Evolutionary conservation across 2,797 vertebrate species (phyloP).

Genomic region (Anabas testudineus): DNA sequence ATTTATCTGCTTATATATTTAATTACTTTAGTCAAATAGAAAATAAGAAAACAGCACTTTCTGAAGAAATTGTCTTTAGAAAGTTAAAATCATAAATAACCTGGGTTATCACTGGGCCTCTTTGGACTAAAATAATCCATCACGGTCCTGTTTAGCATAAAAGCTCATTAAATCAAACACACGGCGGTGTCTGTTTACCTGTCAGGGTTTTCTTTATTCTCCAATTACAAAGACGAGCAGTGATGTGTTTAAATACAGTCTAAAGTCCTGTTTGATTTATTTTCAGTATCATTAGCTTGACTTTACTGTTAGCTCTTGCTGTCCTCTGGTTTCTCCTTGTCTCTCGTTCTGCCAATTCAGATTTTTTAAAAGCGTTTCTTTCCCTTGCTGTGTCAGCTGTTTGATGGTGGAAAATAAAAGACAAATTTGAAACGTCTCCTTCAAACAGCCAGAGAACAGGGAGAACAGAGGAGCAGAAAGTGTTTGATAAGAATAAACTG

Average conservation of each 20-base stretch:
- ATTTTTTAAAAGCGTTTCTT: constrained; percentile 35
- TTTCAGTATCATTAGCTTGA: constrained; percentile 38
- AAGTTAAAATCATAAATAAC: not conserved
- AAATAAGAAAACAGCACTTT: not conserved
- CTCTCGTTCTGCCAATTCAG: constrained; percentile 29
- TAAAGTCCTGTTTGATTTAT: constrained; percentile 43
- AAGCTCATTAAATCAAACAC: constrained; percentile 38
- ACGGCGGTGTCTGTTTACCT: constrained; percentile 3
- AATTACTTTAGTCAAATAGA: too few species aligned
- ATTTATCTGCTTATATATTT: too few species aligned
- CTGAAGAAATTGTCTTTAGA: not conserved
- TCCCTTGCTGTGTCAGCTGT: constrained; percentile 14
- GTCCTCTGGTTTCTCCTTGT: constrained; percentile 38
- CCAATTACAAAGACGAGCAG: not conserved
- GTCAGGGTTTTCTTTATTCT: constrained; percentile 6
- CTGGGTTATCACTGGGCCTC: not conserved
- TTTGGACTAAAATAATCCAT: constrained; percentile 40
- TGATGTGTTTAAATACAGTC: constrained; percentile 2
- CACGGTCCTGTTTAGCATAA: constrained; percentile 14
- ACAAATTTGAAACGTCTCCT: constrained; percentile 23
- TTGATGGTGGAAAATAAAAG: constrained; percentile 48
- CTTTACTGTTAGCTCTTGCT: constrained; percentile 6
- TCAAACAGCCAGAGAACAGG: constrained; percentile 4
- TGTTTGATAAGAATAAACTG: constrained; percentile 14
- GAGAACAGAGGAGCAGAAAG: not conserved